A percentile compares a stretch with the other conserved stretches of the same genome.
Conservation (phyloP, 2,113 vertebrate species). For the Pygoscelis adeliae region DNA sequence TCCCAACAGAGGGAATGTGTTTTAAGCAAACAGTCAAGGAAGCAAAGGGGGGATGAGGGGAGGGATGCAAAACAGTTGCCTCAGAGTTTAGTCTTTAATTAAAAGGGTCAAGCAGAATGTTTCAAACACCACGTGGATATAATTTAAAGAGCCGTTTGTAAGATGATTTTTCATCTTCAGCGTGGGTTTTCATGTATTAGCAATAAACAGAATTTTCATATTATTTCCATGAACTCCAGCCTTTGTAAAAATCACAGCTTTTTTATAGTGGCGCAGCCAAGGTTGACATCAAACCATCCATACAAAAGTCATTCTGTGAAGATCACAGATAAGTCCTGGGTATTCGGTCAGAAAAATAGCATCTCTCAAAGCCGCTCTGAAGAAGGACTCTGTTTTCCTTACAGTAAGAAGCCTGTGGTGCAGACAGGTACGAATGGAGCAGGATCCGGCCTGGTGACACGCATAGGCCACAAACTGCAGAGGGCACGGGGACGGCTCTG, state of each 20-base stretch:
- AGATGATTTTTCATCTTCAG: constrained; percentile 7
- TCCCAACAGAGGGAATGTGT: neutral
- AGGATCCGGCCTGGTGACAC: neutral
- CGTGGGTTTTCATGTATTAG: neutral
- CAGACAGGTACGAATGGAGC: rapidly evolving
- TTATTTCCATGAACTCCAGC: neutral
- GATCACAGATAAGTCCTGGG: neutral
- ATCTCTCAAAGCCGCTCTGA: neutral
- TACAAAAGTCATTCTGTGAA: neutral
- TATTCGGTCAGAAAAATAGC: neutral
- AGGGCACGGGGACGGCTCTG: neutral
- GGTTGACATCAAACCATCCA: rapidly evolving
- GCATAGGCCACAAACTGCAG: rapidly evolving
- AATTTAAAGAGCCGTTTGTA: constrained; percentile 16
- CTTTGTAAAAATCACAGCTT: neutral
- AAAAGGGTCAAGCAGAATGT: neutral
- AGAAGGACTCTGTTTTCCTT: neutral
- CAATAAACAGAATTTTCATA: neutral
- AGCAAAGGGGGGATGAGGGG: neutral
- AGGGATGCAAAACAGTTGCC: neutral
- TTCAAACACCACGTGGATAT: neutral
- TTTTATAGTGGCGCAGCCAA: neutral
- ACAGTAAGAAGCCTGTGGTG: neutral
- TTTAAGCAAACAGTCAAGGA: neutral
- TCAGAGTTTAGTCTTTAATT: constrained; percentile 3